phyloP scores from a whole-genome alignment of 2,113 vertebrate species.

The Pelobates fuscus region DNA sequence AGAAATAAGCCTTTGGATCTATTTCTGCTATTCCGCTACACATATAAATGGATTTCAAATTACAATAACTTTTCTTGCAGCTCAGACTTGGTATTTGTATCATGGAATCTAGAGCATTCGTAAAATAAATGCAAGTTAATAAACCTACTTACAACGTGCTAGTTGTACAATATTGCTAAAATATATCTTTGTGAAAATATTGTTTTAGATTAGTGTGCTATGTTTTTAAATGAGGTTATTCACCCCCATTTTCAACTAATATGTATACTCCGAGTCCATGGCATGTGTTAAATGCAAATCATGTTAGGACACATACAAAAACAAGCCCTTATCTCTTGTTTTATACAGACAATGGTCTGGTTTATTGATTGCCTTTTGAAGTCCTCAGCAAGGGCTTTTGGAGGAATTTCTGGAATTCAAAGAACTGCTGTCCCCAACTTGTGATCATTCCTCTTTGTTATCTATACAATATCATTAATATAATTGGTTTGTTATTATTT shows the following conservation, averaged over 20 bases:
- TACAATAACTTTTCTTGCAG: too few relatives aligned
- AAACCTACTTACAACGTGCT: too few relatives aligned
- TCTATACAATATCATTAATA: not conserved
- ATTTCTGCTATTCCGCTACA: too few relatives aligned
- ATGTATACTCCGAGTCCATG: conserved; percentile 11
- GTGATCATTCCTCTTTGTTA: conserved; percentile 8
- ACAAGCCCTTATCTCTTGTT: conserved; percentile 40
- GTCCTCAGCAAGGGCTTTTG: conserved; percentile 27
- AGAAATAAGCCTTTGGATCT: too few relatives aligned
- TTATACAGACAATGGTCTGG: conserved; percentile 27
- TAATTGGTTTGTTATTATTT: not conserved
- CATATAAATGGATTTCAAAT: too few relatives aligned
- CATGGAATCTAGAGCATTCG: too few relatives aligned
- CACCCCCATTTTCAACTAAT: not conserved
- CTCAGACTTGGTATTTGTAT: too few relatives aligned
- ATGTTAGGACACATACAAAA: conserved; percentile 45
- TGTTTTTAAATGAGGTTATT: conserved; percentile 9
- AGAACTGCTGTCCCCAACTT: conserved; percentile 22
- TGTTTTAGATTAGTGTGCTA: not conserved
- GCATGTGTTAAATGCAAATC: conserved; percentile 38
- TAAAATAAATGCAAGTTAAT: too few relatives aligned
- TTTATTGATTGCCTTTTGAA: conserved; percentile 44
- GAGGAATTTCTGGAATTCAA: conserved; percentile 43
- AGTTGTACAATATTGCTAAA: not conserved
- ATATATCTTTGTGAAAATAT: not conserved